Evolutionary conservation across 2,797 vertebrate genomes (phyloP).

Genomic region (Chelon labrosus): DNA sequence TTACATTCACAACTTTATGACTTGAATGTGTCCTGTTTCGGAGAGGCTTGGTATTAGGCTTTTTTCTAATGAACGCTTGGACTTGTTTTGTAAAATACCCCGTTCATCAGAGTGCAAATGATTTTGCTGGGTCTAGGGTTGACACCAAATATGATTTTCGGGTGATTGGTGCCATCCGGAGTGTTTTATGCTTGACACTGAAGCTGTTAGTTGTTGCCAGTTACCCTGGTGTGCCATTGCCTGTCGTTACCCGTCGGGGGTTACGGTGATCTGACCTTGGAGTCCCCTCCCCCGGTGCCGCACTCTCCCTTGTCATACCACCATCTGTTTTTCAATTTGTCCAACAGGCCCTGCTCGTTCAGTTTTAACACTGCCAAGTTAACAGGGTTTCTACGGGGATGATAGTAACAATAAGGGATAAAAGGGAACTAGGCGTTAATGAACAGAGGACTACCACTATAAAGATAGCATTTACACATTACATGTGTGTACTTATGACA

Average conservation of each 20-base stretch:
- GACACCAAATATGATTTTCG: no score
- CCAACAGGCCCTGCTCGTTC: constrained; percentile 99
- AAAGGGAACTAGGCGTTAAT: constrained; percentile 87
- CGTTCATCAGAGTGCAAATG: no score
- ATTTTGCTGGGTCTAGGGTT: no score
- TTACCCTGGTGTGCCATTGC: constrained; percentile 87
- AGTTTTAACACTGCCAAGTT: constrained; percentile 99
- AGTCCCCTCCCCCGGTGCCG: constrained; percentile 99
- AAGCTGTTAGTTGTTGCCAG: constrained; percentile 86
- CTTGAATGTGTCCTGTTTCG: no score
- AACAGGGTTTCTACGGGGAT: constrained; percentile 96
- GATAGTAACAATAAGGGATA: constrained; percentile 87
- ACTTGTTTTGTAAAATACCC: no score
- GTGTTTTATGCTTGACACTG: constrained; percentile 38
- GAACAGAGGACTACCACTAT: constrained; percentile 36
- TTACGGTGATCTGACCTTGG: constrained; percentile 95
- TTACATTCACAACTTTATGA: no score
- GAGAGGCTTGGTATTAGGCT: no score
- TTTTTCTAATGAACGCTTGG: no score
- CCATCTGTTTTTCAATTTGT: constrained; percentile 99
- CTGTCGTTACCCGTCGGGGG: constrained; percentile 90
- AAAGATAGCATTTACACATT: no score
- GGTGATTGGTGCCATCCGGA: constrained; percentile 21
- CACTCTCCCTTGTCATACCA: constrained; percentile 99
- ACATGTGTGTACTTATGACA: no score